Conservation (phyloP, 64 coral and sea anemone species). For the Orbicella faveolata region DNA sequence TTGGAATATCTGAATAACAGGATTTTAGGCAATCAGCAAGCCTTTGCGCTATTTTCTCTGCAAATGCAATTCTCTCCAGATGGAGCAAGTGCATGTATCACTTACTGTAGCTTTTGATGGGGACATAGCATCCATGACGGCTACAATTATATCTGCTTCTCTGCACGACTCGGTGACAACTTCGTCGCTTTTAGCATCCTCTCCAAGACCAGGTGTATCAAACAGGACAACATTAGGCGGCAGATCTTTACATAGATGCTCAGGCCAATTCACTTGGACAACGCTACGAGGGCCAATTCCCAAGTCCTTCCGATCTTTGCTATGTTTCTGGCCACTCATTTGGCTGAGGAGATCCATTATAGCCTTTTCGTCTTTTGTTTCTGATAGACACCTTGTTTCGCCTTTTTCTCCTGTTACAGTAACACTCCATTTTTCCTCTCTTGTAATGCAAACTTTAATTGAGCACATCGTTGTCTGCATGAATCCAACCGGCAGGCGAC, state of each 20-base stretch:
- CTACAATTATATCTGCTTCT: slow-evolving; percentile 19
- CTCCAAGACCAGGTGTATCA: slow-evolving; percentile 2
- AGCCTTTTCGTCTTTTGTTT: background rate
- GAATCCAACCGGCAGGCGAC: background rate
- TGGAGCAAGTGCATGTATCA: background rate
- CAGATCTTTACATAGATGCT: background rate
- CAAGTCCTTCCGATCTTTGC: background rate
- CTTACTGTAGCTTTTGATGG: background rate
- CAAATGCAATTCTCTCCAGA: too few species aligned
- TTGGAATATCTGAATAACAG: too few species aligned
- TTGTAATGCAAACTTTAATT: background rate
- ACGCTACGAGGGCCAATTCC: background rate
- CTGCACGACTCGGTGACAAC: background rate
- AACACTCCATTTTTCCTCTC: background rate
- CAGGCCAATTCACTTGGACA: background rate
- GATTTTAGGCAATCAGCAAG: too few species aligned
- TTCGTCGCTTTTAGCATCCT: background rate
- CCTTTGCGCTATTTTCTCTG: too few species aligned
- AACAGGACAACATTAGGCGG: background rate
- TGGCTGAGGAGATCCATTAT: background rate
- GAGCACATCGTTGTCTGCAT: background rate
- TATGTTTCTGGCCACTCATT: background rate
- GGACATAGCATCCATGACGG: background rate
- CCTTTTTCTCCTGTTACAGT: background rate
- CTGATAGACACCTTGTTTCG: background rate